A percentile compares a stretch with the other conserved stretches of the same genome.
These are phyloP conservation scores for Parapristionchus giblindavisi DNA, from an alignment of 2,888 invertebrate species.

Conservation along the genomic window DNA sequence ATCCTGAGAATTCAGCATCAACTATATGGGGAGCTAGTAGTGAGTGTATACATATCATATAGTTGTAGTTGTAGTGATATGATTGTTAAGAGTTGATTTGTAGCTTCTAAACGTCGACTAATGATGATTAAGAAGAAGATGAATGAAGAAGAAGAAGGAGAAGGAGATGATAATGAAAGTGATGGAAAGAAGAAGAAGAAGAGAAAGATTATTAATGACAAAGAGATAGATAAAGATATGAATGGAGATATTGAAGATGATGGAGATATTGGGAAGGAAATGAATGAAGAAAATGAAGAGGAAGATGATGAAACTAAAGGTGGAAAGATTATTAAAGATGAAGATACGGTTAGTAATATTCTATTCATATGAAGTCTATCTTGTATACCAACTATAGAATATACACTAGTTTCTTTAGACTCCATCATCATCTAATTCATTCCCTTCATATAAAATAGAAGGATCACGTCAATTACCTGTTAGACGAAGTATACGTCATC, in stretches of 20 bases:
- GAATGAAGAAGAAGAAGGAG: background rate
- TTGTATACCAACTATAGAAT: too few relatives aligned
- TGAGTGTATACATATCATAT: background rate
- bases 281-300: too few relatives aligned
- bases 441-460: too few relatives aligned
- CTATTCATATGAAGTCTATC: too few relatives aligned
- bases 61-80: background rate
- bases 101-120: background rate
- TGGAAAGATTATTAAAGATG: too few relatives aligned
- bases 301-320: too few relatives aligned
- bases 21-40: background rate
- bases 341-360: too few relatives aligned
- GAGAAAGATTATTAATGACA: background rate
- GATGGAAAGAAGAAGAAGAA: background rate
- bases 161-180: background rate
- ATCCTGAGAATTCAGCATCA: slow-evolving; percentile 1
- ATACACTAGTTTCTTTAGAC: too few relatives aligned
- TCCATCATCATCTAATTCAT: too few relatives aligned
- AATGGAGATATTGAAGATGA: background rate
- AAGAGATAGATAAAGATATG: background rate
- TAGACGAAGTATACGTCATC: too few relatives aligned
- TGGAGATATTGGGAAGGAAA: background rate
- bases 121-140: background rate
- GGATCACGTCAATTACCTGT: too few relatives aligned
- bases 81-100: background rate